These are phyloP conservation scores for Apteryx owenii DNA, from an alignment of 2,113 vertebrate genomes.

Conservation along the genomic window DNA sequence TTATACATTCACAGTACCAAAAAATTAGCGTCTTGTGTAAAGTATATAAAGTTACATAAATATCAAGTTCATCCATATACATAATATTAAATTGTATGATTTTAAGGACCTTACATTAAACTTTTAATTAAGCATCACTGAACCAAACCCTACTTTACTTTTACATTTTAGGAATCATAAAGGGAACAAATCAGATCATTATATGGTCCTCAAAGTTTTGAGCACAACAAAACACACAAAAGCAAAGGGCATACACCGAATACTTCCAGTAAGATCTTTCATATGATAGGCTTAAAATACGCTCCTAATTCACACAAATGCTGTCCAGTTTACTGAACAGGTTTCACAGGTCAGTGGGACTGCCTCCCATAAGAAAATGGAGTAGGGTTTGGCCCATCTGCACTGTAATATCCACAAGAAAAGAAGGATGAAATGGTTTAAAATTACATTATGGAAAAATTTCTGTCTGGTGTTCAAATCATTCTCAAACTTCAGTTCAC, in stretches of 20 bases:
- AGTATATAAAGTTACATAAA: background rate
- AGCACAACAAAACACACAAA: background rate
- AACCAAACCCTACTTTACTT: background rate
- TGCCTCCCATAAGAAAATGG: accelerated
- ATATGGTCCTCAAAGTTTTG: background rate
- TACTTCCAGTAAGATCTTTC: background rate
- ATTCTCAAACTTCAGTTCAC: background rate
- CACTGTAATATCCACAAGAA: background rate
- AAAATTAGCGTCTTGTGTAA: background rate
- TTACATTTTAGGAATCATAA: background rate
- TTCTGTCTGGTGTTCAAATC: background rate
- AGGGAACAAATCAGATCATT: background rate
- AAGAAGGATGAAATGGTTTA: background rate
- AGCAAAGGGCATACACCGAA: background rate
- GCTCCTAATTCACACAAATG: background rate
- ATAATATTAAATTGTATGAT: background rate
- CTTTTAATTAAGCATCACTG: background rate
- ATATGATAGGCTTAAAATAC: background rate
- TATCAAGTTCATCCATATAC: background rate
- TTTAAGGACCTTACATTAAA: background rate
- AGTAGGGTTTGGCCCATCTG: background rate
- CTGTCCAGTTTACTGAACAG: background rate
- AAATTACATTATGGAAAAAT: background rate
- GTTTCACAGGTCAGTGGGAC: background rate
- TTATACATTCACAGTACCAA: background rate